These are phyloP conservation scores for Cryptotis parvus DNA, from an alignment of 2,113 vertebrate species.

Conservation along the genomic window DNA sequence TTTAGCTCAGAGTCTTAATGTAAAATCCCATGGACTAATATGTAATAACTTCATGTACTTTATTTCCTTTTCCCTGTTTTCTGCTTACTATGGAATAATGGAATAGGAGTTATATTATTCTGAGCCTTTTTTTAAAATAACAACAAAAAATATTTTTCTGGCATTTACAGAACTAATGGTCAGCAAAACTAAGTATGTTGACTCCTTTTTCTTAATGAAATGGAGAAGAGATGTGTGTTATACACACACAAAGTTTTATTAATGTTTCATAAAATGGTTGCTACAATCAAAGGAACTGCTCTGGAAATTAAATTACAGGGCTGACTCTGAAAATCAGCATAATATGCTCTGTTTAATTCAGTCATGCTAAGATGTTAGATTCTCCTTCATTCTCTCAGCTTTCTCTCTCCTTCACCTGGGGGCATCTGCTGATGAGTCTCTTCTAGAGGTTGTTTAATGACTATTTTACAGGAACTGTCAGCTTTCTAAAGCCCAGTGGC, in stretches of 20 bases:
- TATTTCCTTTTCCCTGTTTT: conserved; percentile 80
- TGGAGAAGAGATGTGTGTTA: conserved; percentile 86
- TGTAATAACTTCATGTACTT: conserved; percentile 78
- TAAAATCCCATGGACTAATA: conserved; percentile 66
- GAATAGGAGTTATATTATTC: conserved; percentile 63
- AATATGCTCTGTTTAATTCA: conserved; percentile 92
- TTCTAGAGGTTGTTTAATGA: conserved; percentile 93
- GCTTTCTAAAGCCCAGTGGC: conserved; percentile 90
- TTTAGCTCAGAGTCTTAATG: conserved; percentile 66
- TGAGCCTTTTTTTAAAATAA: conserved; percentile 77
- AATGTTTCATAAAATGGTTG: conserved; percentile 92
- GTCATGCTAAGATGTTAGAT: conserved; percentile 91
- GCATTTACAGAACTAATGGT: conserved; percentile 86
- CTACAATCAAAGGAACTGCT: conserved; percentile 91
- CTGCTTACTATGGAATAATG: conserved; percentile 71
- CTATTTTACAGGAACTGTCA: conserved; percentile 93
- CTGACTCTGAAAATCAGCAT: conserved; percentile 91
- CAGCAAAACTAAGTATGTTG: conserved; percentile 87
- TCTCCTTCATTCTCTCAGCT: conserved; percentile 90
- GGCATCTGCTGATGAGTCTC: conserved; percentile 93
- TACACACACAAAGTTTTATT: conserved; percentile 88
- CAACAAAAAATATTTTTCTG: conserved; percentile 75
- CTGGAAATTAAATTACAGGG: conserved; percentile 92
- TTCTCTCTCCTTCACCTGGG: conserved; percentile 91
- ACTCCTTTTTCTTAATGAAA: conserved; percentile 87